Conservation (phyloP, 2,797 vertebrate species). For the Natrix natrix region DNA sequence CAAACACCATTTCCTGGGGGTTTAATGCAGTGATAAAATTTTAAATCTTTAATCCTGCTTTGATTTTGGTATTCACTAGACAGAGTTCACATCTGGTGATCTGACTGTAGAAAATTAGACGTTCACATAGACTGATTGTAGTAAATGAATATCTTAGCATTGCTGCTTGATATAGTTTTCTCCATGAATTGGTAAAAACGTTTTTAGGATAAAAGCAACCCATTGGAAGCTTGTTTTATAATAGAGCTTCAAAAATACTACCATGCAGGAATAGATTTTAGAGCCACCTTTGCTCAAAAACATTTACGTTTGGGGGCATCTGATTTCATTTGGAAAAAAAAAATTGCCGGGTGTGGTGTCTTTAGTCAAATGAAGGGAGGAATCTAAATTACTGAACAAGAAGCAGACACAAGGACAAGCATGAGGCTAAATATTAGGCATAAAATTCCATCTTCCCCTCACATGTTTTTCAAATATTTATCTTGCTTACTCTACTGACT, state of each 20-base stretch:
- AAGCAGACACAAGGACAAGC: background rate
- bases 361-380: background rate
- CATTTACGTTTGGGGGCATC: background rate
- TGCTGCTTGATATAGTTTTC: background rate
- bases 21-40: background rate
- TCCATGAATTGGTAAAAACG: background rate
- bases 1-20: background rate
- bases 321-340: background rate
- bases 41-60: background rate
- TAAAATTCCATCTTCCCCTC: background rate
- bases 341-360: background rate
- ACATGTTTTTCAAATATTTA: background rate
- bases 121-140: background rate
- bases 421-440: background rate
- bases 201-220: background rate
- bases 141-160: slow-evolving; percentile 4
- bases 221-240: background rate
- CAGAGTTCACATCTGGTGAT: background rate
- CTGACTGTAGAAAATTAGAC: background rate
- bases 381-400: background rate
- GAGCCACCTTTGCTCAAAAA: background rate
- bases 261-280: background rate
- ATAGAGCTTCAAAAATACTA: background rate
- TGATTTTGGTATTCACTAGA: background rate
- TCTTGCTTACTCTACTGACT: background rate